Evolutionary conservation across 2,797 vertebrate genomes (phyloP), one percentile per base, ranked within the genome.

Genomic region (Pygocentrus nattereri): DNA sequence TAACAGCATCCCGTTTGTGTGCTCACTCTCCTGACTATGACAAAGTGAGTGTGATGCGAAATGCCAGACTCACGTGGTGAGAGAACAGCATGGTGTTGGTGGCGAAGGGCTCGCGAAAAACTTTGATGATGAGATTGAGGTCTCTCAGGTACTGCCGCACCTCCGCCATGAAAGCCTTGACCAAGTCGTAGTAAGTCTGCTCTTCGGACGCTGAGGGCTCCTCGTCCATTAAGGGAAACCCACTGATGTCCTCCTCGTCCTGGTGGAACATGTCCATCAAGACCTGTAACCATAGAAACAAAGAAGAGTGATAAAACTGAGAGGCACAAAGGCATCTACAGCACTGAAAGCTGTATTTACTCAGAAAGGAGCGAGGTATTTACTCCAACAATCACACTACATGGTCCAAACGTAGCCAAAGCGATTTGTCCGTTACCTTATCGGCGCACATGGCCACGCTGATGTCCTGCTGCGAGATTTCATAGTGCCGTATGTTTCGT

Each of bases 191-290:
- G 78, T 99, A 99, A 52, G 91, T 96, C 92, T 98, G 97, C 84
- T 98, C 97, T 90, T 97, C 97, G 84, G 93, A 96, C 74, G 94
- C 92, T 27, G 95, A 97, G 2, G 97, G 97, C 84, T 99, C 98
- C 90, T 99, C 98, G 78, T 98, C 97, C 90, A 96, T 96, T 89
- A 98, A 93, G 76, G 96, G 96, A 82, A 97, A 94, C 49, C 95
- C 93, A 69, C 96, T 95, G 86, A 98, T 95, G 92, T 97, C 97
- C 89, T 98, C 98, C 90, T 98, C 98, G 72, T 99, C 97, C 92
- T 98, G 97, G 90, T 99, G 97, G 91, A 99, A 99, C 98, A 99
- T 99, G 93, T 99, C 97, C 97, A 99, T 99, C 91, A 99, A 92
- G 61, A 99, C 98, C 98, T 99, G 85, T n/a, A 69, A 30, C 4